phyloP scores from a whole-genome alignment of 2,888 invertebrate species.

The Macaria liturata region DNA sequence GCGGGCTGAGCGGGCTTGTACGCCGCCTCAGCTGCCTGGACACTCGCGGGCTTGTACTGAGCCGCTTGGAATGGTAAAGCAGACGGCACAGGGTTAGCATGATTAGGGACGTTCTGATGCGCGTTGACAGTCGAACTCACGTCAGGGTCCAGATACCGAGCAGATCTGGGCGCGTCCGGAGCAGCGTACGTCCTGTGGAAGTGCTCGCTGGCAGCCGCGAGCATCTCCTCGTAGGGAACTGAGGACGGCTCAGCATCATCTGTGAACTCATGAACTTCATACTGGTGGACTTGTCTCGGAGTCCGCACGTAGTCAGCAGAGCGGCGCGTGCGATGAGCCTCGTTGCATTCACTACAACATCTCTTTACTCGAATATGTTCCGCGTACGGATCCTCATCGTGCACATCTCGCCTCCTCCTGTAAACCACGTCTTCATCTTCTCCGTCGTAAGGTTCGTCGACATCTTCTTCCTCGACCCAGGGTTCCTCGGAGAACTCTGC shows the following conservation, averaged over 20 bases:
- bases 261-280: constrained; percentile 69
- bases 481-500: constrained; percentile 45
- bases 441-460: constrained; percentile 62
- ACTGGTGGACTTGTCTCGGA: constrained; percentile 67
- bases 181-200: constrained; percentile 65
- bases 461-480: constrained; percentile 30
- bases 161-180: constrained; percentile 29
- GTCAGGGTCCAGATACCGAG: constrained; percentile 34
- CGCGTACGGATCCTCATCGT: constrained; percentile 54
- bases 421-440: constrained; percentile 54
- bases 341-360: constrained; percentile 51
- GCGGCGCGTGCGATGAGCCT: constrained; percentile 40
- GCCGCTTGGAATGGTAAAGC: constrained; percentile 6
- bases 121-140: constrained; percentile 24
- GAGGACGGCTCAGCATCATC: constrained; percentile 55
- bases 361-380: constrained; percentile 64
- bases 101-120: constrained; percentile 15
- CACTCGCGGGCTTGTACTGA: neutral
- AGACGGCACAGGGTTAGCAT: constrained; percentile 2
- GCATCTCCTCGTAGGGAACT: constrained; percentile 71
- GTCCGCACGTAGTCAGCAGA: constrained; percentile 49
- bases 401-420: constrained; percentile 50
- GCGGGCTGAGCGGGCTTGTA: constrained; percentile 23
- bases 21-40: constrained; percentile 12
- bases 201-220: constrained; percentile 74